A percentile compares a stretch with the other conserved stretches of the same genome.
These are phyloP conservation scores for Strigamia transsilvanica DNA, from an alignment of 2,888 invertebrate genomes.

Conservation along the genomic window DNA sequence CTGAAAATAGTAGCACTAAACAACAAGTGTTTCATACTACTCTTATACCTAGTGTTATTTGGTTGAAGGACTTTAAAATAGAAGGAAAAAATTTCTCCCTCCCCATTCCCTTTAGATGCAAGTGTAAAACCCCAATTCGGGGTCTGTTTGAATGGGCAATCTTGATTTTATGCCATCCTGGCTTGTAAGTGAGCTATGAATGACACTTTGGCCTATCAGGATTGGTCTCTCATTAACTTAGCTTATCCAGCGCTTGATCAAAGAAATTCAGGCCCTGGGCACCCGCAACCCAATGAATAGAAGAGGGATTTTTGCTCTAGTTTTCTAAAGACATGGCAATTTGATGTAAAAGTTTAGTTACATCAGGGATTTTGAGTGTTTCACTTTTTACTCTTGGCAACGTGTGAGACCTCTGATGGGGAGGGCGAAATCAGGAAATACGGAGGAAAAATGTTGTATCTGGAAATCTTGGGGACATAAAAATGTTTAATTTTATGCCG, in stretches of 20 bases:
- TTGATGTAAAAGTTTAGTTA: neutral
- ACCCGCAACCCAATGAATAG: conserved; percentile 43
- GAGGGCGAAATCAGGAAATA: neutral
- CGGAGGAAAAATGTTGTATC: conserved; percentile 1
- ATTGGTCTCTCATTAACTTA: conserved; percentile 38
- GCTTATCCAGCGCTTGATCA: conserved; percentile 43
- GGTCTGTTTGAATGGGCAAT: conserved; percentile 49
- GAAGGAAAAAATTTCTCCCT: conserved; percentile 9
- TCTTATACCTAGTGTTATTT: conserved; percentile 42
- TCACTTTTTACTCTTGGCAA: neutral
- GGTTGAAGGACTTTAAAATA: conserved; percentile 36
- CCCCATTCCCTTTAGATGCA: conserved; percentile 43
- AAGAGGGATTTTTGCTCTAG: conserved; percentile 42
- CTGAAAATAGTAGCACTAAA: conserved; percentile 48
- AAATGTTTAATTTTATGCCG: conserved; percentile 3
- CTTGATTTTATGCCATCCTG: conserved; percentile 49
- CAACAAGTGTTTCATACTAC: conserved; percentile 41
- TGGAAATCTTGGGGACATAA: conserved; percentile 10
- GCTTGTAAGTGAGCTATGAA: conserved; percentile 48
- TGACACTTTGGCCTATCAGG: conserved; percentile 47
- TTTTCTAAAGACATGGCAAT: conserved; percentile 25
- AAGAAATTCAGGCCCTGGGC: conserved; percentile 41
- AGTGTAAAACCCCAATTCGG: conserved; percentile 48
- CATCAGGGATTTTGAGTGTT: conserved; percentile 7
- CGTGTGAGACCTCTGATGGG: neutral